phyloP scores from a whole-genome alignment of 1,140 invertebrate genomes.

The Paracyclopina nana region DNA sequence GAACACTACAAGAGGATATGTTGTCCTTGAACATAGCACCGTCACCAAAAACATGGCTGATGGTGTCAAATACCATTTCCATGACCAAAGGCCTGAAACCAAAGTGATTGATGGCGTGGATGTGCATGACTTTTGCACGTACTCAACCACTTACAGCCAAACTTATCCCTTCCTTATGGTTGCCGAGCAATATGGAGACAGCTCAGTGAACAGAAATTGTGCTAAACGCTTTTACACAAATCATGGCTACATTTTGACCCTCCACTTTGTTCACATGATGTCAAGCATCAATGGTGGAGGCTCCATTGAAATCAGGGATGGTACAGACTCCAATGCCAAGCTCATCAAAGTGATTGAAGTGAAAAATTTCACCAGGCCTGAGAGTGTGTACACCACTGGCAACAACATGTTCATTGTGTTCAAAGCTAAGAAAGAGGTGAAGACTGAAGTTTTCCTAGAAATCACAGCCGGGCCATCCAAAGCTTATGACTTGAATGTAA shows the following conservation, averaged over 20 bases:
- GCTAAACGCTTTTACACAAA: slow-evolving; percentile 43
- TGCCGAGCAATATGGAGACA: slow-evolving; percentile 20
- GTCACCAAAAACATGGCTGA: slow-evolving; percentile 61
- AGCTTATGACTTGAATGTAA: slow-evolving; percentile 68
- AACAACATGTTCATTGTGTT: slow-evolving; percentile 56
- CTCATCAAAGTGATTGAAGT: slow-evolving; percentile 18
- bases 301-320: slow-evolving; percentile 52
- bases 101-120: slow-evolving; percentile 42
- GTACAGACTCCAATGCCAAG: slow-evolving; percentile 39
- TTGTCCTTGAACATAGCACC: slow-evolving; percentile 39
- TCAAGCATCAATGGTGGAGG: slow-evolving; percentile 50
- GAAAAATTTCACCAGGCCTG: slow-evolving; percentile 52
- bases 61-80: slow-evolving; percentile 59
- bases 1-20: slow-evolving; percentile 58
- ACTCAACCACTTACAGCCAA: slow-evolving; percentile 54
- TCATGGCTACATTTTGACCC: slow-evolving; percentile 51
- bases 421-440: slow-evolving; percentile 40
- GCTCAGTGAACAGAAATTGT: slow-evolving; percentile 16
- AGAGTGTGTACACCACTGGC: slow-evolving; percentile 54
- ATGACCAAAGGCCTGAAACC: slow-evolving; percentile 42
- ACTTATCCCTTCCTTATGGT: slow-evolving; percentile 40
- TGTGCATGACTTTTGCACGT: slow-evolving; percentile 53
- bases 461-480: slow-evolving; percentile 52
- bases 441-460: slow-evolving; percentile 47
- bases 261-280: slow-evolving; percentile 55